Evolutionary conservation across 2,888 invertebrate genomes (phyloP), one percentile per base, ranked within the genome.

Genomic region (Melinaea menophilus): DNA sequence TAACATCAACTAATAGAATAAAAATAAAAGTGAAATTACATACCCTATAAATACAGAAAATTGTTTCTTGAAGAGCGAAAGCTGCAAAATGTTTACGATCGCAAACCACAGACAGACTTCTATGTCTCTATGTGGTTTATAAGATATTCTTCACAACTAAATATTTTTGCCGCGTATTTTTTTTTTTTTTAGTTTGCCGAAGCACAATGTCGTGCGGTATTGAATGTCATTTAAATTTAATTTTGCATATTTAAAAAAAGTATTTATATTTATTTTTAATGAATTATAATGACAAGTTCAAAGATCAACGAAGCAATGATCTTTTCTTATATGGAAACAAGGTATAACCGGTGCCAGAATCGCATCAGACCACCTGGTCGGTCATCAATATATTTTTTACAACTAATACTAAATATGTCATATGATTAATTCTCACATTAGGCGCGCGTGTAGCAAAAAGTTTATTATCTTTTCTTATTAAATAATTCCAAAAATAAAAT

Each of bases 41-140:
- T 75, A 74, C 72, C 68, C 69, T 77, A 79, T 81, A 81, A 83
- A 82, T 74, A 78, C 81, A 83, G 82, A 82, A 80, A 76, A 77
- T 76, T 79, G 69, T 73, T 79, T 79, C 72, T 71, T 76, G 70
- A 73, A 68, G 67, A 74, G 75, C 74, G 77, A 82, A 84, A 85
- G 82, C 82, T 86, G 84, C 73, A 69, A 71, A 22, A 68, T 69
- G 70, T 84, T 84, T 82, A 82, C 72, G 80, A 74, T 71, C 13
- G 22, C 9, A 59, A 64, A 81, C 84, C 84, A 70, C 85, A 83
- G 68, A 61, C 66, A 63, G 68, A 69, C 64, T 65, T 72, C 76
- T 76, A 80, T 78, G 74, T 79, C 79, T 81, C 77, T 75, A 78
- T 79, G 81, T 70, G 79, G 79, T 80, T 69, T 73, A 70, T 71